Evolutionary conservation across 2,888 invertebrate species (phyloP), one percentile per base, ranked within the genome.

Genomic region (Parapristionchus giblindavisi): DNA sequence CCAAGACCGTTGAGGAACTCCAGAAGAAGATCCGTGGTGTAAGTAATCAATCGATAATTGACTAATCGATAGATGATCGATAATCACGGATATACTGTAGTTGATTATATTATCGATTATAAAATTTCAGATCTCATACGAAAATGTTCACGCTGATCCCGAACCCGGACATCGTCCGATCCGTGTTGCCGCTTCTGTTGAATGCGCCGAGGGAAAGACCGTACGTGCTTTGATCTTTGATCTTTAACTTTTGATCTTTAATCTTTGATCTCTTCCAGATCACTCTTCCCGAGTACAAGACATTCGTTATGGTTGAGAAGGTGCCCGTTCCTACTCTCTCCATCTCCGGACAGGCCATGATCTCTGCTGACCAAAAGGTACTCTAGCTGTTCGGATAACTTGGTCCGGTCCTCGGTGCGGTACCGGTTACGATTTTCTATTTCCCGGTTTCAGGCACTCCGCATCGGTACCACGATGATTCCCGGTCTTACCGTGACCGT

Each of bases 111-210:
- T n/a, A n/a, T n/a, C n/a, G 24, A 27, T 11, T 21, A 17, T 14
- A 38, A 17, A 24, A 11, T 2, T 77, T 60, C 63, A 77, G 72
- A 87, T 98, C 82, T 93, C 95, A 70, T 98, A 98, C 89, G 93
- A 93, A 11, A 98, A 98, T 90, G 92, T 93, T 21, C 92, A 96
- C 76, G 92, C 93, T 84, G 94, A 93, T 90, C 96, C 97, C 24
- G 96, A 96, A n/a, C 95, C 96, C 4, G 98, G 97, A 5, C 91
- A 96, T 5, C 91, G 98, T 34, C 95, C 94, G 88, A 91, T 95
- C 85, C 92, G 92, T 82, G 91, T 96, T 21, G 92, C 92, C 58
- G 94, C 95, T 3, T 92, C 92, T 77, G 92, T 95, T 82, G 92
- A 91, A 92, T 93, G 85, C 75, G 78, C 78, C 38, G 80, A 75